A percentile compares a stretch with the other conserved stretches of the same genome.
Evolutionary conservation across 2,797 vertebrate species (phyloP).

Genomic region (Schizopygopsis pylzovi): DNA sequence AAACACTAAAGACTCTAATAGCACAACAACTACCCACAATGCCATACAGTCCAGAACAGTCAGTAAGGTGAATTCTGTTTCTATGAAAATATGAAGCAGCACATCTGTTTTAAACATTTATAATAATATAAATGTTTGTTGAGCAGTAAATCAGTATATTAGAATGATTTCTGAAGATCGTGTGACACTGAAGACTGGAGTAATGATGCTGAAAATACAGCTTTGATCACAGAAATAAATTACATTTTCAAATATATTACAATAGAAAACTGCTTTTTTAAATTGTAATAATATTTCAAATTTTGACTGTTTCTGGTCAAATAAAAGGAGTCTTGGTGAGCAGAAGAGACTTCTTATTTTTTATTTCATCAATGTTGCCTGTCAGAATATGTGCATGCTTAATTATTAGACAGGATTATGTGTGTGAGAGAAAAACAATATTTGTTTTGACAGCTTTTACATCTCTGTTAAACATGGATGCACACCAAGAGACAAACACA

Average conservation of each 20-base stretch:
- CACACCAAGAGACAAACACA: too few relatives aligned
- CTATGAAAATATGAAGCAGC: not conserved
- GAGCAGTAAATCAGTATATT: not conserved
- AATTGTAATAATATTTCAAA: too few relatives aligned
- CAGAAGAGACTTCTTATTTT: too few relatives aligned
- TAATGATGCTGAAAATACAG: not conserved
- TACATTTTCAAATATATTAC: too few relatives aligned
- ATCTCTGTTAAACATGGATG: not conserved
- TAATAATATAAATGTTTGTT: not conserved
- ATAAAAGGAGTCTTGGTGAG: too few relatives aligned
- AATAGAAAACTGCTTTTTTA: too few relatives aligned
- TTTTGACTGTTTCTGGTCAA: too few relatives aligned
- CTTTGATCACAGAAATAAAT: too few relatives aligned
- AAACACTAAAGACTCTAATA: constrained; percentile 28
- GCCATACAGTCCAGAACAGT: not conserved
- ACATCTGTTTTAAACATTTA: not conserved
- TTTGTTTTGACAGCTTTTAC: not conserved
- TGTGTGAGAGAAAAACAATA: too few relatives aligned
- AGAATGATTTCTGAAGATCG: not conserved
- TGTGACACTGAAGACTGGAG: not conserved
- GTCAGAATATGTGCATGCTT: too few relatives aligned
- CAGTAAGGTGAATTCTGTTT: not conserved
- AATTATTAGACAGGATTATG: too few relatives aligned
- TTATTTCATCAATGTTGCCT: too few relatives aligned
- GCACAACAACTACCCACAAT: constrained; percentile 20